Percentiles rank a stretch among this genome's conserved stretches.
These are phyloP conservation scores for Eonycteris spelaea DNA, from an alignment of 2,113 vertebrate species.

Conservation along the genomic window DNA sequence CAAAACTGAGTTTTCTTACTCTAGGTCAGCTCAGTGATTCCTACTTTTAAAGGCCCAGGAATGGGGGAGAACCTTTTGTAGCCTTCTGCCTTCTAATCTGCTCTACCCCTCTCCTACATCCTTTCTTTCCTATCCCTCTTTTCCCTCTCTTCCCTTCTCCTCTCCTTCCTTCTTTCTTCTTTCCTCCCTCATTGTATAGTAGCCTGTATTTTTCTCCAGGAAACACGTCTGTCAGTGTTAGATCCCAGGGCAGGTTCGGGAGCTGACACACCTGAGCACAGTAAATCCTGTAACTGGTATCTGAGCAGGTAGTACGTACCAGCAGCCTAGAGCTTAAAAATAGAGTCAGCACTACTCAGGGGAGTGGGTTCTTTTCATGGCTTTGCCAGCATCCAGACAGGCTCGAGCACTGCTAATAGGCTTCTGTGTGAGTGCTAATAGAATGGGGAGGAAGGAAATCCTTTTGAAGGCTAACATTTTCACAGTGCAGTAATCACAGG, in stretches of 20 bases:
- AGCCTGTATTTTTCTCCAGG: neutral
- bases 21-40: neutral
- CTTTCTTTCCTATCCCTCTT: rapidly evolving
- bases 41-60: neutral
- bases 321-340: neutral
- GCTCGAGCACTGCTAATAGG: neutral
- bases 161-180: no score
- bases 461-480: constrained; percentile 43
- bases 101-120: no score
- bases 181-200: neutral
- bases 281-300: neutral
- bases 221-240: neutral
- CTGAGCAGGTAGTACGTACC: neutral
- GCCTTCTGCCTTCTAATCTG: neutral
- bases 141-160: rapidly evolving
- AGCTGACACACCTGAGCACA: neutral
- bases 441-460: neutral
- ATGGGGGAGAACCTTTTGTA: neutral
- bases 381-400: neutral
- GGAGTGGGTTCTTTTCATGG: neutral
- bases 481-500: constrained; percentile 27
- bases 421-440: constrained; percentile 37
- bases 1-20: neutral
- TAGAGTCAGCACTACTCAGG: rapidly evolving
- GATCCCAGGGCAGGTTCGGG: neutral